Evolutionary conservation across 2,113 vertebrate species (phyloP).

Genomic region (Arvicanthis niloticus): DNA sequence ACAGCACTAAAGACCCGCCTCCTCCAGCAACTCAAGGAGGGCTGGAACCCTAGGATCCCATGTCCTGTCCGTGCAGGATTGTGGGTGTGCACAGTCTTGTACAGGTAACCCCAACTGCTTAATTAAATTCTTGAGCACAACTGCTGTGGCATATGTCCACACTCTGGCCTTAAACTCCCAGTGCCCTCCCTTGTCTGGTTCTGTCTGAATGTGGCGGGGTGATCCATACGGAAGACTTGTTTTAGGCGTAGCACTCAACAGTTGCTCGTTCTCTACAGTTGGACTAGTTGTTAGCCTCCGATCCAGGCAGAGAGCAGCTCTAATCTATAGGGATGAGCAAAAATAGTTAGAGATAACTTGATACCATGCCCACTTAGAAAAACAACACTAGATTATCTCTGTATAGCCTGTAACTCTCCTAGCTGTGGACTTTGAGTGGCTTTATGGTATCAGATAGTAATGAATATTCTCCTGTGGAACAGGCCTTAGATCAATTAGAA

Average conservation of each 20-base stretch:
- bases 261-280: not conserved
- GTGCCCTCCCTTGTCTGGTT: not conserved
- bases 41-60: not conserved
- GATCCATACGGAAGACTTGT: not conserved
- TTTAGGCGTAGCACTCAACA: not conserved
- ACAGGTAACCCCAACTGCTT: not conserved
- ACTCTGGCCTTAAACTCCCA: not conserved
- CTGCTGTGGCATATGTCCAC: not conserved
- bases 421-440: not conserved
- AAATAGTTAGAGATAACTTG: not conserved
- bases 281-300: not conserved
- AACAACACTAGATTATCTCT: not conserved
- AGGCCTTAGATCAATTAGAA: not conserved
- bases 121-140: not conserved
- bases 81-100: not conserved
- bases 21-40: not conserved
- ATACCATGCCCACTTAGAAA: not conserved
- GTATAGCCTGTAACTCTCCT: not conserved
- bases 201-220: not conserved
- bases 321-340: not conserved
- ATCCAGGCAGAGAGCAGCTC: too few species aligned
- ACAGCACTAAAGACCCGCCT: too few species aligned
- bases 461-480: not conserved
- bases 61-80: not conserved
- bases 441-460: not conserved